These are phyloP conservation scores for Otocyon megalotis DNA, from an alignment of 2,113 vertebrate species.

Conservation along the genomic window DNA sequence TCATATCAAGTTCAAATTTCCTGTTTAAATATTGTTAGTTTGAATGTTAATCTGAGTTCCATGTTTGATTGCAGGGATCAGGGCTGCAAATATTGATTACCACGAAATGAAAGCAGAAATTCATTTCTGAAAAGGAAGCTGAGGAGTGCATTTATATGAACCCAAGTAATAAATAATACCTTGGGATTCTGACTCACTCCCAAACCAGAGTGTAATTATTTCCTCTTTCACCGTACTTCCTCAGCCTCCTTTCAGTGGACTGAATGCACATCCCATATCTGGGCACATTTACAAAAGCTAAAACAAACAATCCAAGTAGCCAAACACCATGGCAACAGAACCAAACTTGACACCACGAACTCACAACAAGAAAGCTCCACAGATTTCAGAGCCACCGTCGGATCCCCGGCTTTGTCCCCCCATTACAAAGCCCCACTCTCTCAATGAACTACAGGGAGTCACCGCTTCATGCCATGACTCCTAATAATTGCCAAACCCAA, in stretches of 20 bases:
- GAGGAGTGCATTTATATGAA: constrained; percentile 26
- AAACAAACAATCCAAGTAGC: constrained; percentile 59
- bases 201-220: constrained; percentile 55
- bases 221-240: constrained; percentile 25
- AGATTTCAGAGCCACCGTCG: constrained; percentile 1
- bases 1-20: constrained; percentile 76
- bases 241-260: constrained; percentile 4
- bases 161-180: constrained; percentile 45
- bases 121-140: constrained; percentile 66
- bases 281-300: constrained; percentile 53
- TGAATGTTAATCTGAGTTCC: constrained; percentile 67
- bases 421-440: not conserved
- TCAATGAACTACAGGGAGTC: not conserved
- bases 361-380: constrained; percentile 49
- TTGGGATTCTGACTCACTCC: constrained; percentile 45
- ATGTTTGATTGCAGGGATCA: constrained; percentile 56
- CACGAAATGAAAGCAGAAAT: constrained; percentile 58
- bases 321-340: constrained; percentile 53
- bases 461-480: not conserved
- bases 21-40: constrained; percentile 78
- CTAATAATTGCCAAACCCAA: not conserved
- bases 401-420: not conserved
- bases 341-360: constrained; percentile 56
- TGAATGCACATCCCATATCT: constrained; percentile 37
- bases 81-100: constrained; percentile 67